phyloP scores from a whole-genome alignment of 2,888 invertebrate species.

The Heteropelma amictum region DNA sequence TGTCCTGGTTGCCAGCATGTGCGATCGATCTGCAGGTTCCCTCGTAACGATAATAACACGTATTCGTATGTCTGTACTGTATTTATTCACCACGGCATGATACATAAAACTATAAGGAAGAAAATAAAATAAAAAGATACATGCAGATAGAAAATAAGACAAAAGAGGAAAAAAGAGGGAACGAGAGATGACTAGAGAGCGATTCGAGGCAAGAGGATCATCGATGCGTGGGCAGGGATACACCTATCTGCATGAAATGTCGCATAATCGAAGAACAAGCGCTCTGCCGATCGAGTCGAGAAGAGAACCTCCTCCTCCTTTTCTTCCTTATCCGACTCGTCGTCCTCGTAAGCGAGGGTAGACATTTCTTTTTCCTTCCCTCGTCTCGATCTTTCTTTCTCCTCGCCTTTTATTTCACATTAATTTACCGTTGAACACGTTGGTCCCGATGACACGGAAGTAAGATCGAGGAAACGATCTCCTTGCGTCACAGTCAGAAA shows the following conservation, averaged over 20 bases:
- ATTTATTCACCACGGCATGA: constrained; percentile 5
- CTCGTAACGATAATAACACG: constrained; percentile 39
- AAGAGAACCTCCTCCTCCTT: constrained; percentile 50
- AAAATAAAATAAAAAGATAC: background rate
- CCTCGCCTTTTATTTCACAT: constrained; percentile 22
- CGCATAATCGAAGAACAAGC: constrained; percentile 63
- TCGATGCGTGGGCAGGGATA: constrained; percentile 64
- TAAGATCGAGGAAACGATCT: constrained; percentile 53
- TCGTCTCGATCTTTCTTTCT: background rate
- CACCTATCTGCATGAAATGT: constrained; percentile 63
- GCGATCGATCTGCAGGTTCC: constrained; percentile 52
- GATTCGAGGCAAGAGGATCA: constrained; percentile 48
- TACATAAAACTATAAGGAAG: constrained; percentile 34
- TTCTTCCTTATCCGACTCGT: constrained; percentile 46
- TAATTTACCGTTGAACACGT: constrained; percentile 43
- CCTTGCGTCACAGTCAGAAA: constrained; percentile 25
- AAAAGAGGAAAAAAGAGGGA: background rate
- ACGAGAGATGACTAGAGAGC: constrained; percentile 37
- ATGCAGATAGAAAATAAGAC: background rate
- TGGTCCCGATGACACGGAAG: constrained; percentile 50
- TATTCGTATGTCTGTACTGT: constrained; percentile 9
- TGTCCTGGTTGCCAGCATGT: constrained; percentile 30
- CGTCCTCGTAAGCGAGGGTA: constrained; percentile 28
- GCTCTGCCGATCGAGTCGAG: constrained; percentile 36
- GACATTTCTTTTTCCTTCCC: background rate